Evolutionary conservation across 2,797 vertebrate genomes (phyloP).

Genomic region (Galagoides demidoff): DNA sequence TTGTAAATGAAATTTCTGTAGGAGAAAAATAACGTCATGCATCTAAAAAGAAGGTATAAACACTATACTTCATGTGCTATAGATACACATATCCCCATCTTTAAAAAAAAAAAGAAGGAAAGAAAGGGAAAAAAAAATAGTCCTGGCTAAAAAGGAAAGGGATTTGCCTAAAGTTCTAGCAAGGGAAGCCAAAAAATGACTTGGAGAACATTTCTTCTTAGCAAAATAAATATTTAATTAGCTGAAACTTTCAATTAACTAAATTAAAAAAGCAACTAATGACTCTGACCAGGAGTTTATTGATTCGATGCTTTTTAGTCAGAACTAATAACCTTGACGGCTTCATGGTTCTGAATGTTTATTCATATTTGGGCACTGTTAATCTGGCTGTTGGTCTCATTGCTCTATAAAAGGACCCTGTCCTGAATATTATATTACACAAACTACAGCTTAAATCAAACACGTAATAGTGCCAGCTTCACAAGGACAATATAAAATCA

Average conservation of each 20-base stretch:
- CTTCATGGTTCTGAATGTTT: background rate
- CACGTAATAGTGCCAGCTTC: background rate
- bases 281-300: background rate
- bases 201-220: background rate
- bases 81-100: background rate
- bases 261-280: background rate
- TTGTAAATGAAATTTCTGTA: background rate
- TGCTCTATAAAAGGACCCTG: background rate
- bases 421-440: background rate
- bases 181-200: background rate
- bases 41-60: background rate
- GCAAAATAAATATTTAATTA: conserved; percentile 10
- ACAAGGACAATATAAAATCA: background rate
- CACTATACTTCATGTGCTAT: no score
- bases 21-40: background rate
- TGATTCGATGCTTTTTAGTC: background rate
- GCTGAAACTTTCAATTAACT: conserved; percentile 8
- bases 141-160: background rate
- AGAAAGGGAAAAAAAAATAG: background rate
- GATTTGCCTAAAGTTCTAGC: background rate
- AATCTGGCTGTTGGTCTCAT: background rate
- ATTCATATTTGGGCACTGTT: background rate
- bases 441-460: background rate
- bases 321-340: background rate
- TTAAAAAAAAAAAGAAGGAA: background rate